These are phyloP conservation scores for Trematomus bernacchii DNA, from an alignment of 2,797 vertebrate species.

Conservation along the genomic window DNA sequence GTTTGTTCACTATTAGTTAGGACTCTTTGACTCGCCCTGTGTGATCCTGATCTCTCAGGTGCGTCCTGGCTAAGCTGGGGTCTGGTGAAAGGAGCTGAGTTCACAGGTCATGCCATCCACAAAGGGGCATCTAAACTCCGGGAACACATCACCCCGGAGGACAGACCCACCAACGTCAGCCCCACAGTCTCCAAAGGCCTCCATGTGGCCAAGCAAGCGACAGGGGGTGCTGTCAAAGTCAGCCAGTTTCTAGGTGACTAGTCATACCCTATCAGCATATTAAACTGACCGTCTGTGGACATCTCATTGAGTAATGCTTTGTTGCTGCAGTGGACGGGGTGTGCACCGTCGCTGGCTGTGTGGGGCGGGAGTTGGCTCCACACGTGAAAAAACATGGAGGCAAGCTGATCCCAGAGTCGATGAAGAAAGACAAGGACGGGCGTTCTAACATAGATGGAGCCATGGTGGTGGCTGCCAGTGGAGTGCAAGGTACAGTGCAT, in stretches of 20 bases:
- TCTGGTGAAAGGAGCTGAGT: conserved; percentile 95
- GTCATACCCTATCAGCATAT: conserved; percentile 21
- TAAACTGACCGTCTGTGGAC: conserved; percentile 22
- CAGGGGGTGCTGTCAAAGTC: conserved; percentile 97
- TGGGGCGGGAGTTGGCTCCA: conserved; percentile 94
- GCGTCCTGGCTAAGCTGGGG: conserved; percentile 99
- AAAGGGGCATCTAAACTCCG: conserved; percentile 95
- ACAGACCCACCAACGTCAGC: conserved; percentile 93
- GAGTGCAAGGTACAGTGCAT: conserved; percentile 91
- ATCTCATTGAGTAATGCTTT: conserved; percentile 47
- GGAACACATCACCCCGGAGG: conserved; percentile 96
- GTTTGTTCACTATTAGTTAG: neutral
- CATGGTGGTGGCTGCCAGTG: conserved; percentile 96
- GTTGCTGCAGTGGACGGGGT: conserved; percentile 92
- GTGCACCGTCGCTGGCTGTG: conserved; percentile 90
- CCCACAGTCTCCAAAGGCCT: conserved; percentile 93
- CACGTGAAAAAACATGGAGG: conserved; percentile 96
- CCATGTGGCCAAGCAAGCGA: conserved; percentile 95
- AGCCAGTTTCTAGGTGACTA: conserved; percentile 95
- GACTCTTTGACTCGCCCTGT: neutral
- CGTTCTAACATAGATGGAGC: conserved; percentile 95
- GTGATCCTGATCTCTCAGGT: conserved; percentile 79
- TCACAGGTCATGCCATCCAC: conserved; percentile 96
- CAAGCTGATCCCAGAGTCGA: conserved; percentile 95
- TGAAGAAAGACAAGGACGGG: conserved; percentile 95